Evolutionary conservation across 2,888 invertebrate genomes (phyloP).

Genomic region (Lomographa bimaculata): DNA sequence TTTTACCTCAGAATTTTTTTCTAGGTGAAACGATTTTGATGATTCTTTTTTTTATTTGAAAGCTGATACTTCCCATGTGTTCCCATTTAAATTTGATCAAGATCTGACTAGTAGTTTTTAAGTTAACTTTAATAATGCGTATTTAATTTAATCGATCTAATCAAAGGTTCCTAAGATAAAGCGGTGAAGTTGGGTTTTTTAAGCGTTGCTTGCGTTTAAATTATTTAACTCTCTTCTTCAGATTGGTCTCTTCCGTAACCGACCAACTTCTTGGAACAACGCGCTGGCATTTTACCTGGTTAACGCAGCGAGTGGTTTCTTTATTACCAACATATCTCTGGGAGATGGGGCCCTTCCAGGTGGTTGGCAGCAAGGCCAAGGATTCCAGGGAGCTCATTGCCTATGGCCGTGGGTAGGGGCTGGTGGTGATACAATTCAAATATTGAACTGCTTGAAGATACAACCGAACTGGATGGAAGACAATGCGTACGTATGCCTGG

Average conservation of each 20-base stretch:
- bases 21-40: too few species aligned
- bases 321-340: constrained; percentile 79
- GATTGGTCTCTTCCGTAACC: constrained; percentile 68
- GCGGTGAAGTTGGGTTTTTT: too few species aligned
- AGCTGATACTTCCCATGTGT: too few species aligned
- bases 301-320: constrained; percentile 65
- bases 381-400: constrained; percentile 77
- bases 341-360: constrained; percentile 82
- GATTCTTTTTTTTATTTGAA: too few species aligned
- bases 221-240: constrained; percentile 41
- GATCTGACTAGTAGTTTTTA: too few species aligned
- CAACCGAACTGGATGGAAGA: constrained; percentile 95
- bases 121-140: too few species aligned
- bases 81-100: too few species aligned
- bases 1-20: too few species aligned
- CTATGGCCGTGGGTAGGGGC: constrained; percentile 89
- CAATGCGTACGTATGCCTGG: constrained; percentile 57
- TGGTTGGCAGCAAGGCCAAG: constrained; percentile 79
- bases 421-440: constrained; percentile 82
- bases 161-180: too few species aligned
- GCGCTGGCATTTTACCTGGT: constrained; percentile 60
- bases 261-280: constrained; percentile 66
- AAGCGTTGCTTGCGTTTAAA: too few species aligned
- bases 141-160: too few species aligned
- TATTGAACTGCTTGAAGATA: constrained; percentile 89